phyloP scores from a whole-genome alignment of 2,113 vertebrate genomes.

The Amblyornis subalaris region DNA sequence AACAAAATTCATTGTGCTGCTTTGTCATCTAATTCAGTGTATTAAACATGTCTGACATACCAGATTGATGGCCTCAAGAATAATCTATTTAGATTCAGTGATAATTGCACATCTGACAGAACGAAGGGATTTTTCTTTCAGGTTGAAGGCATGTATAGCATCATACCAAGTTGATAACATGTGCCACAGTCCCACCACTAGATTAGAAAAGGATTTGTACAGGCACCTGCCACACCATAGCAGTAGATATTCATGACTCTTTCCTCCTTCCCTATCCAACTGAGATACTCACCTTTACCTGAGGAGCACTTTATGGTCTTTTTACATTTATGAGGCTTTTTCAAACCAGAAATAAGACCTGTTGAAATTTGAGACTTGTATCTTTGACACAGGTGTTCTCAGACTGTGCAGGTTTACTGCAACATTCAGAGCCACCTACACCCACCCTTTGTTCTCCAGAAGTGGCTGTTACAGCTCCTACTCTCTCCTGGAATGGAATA shows the following conservation, averaged over 20 bases:
- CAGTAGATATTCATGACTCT: neutral
- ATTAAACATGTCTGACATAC: neutral
- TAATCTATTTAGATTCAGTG: neutral
- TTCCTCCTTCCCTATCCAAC: neutral
- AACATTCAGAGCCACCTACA: neutral
- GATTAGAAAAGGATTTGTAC: neutral
- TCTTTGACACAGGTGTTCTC: neutral
- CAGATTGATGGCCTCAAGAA: neutral
- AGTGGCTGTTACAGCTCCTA: neutral
- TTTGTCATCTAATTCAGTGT: neutral
- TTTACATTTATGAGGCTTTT: neutral
- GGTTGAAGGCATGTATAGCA: neutral
- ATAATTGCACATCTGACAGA: neutral
- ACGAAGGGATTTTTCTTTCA: neutral
- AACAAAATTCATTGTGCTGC: neutral
- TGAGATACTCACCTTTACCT: neutral
- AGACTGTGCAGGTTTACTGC: neutral
- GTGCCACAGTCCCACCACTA: neutral
- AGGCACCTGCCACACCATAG: neutral
- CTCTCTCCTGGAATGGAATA: neutral
- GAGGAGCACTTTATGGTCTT: neutral
- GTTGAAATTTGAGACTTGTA: neutral
- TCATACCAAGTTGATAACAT: neutral
- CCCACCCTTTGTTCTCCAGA: neutral
- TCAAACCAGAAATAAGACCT: neutral